Base-by-base conservation (phyloP, 2,888 invertebrate genomes). In the Drosophila suboccidentalis region DNA sequence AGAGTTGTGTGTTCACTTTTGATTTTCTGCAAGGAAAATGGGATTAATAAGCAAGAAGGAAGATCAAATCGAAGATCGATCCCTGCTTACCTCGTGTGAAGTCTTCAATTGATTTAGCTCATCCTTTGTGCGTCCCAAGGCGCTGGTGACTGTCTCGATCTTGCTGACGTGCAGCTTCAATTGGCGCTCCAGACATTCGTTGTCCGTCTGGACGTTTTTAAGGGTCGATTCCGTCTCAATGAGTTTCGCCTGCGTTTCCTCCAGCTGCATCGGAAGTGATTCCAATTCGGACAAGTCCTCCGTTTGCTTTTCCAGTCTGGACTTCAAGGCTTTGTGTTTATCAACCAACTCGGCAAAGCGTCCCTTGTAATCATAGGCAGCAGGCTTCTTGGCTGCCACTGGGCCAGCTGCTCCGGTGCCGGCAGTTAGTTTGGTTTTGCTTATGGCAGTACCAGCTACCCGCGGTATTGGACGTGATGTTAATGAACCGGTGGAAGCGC, bases 291-390 rank as follows among this genome's bases (percentile, higher is more conserved):
- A 80, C 17, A 93, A 76, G 62, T 93, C 92, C 43, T 94, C 94
- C 81, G 93, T 93, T 38, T 94, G 90, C 17, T 93, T 93, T 46
- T 92, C 94, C 65, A 93, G 93, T 80, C 95, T 94, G 54, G 91
- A 92, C 83, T 94, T 94, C 11, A 95, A 91, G 0, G 80, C 47
- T 74, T 94, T 94, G 75, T 95, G 94, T 90, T 95, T 95, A 66
- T 95, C 94, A 15, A 93, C 90, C 54, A 96, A 92, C 79, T 94
- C 94, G 84, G 94, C 93, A 75, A 94, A 95, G 54, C 95, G 94
- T 32, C 95, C 95, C 91, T 96, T 95, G 74, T 94, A 95, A 85
- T 95, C 95, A 91, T 95, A 95, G 0, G 95, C 93, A 8, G 94
- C 93, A 53, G 94, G 94, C 71, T 95, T 94, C 59, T 94, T 95